Evolutionary conservation across 2,113 vertebrate species (phyloP).

Genomic region (Columbina picui): DNA sequence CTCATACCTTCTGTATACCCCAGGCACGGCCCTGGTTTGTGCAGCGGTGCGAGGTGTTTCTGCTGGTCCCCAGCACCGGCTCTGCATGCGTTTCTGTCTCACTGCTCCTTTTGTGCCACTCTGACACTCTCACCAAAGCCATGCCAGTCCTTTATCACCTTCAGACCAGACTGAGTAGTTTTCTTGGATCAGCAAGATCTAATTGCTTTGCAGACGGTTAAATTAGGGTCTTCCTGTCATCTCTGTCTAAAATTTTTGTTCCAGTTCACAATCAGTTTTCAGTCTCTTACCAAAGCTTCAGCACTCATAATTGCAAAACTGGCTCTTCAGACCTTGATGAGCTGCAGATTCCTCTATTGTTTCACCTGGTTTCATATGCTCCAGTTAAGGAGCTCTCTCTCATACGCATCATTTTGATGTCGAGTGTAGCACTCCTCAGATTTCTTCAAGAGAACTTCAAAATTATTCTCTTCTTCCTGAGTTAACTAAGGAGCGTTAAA

Average conservation of each 20-base stretch:
- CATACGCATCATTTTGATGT: neutral
- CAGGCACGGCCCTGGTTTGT: neutral
- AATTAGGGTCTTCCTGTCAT: neutral
- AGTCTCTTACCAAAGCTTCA: neutral
- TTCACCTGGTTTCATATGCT: neutral
- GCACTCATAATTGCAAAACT: constrained; percentile 33
- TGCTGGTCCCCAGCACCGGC: neutral
- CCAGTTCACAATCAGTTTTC: neutral
- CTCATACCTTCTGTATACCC: neutral
- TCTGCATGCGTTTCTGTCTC: neutral
- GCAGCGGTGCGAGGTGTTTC: accelerated
- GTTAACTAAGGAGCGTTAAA: neutral
- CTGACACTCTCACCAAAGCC: neutral
- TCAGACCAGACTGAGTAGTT: neutral
- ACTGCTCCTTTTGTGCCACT: neutral
- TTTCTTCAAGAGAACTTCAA: neutral
- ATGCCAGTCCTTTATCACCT: neutral
- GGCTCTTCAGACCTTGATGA: constrained; percentile 41
- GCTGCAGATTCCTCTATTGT: neutral
- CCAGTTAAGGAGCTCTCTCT: neutral
- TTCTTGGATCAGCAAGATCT: neutral
- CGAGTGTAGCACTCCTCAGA: neutral
- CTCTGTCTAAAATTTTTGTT: neutral
- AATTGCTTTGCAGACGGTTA: neutral
- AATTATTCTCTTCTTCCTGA: neutral